Percentiles rank a stretch among this genome's conserved stretches.
Evolutionary conservation across 2,113 vertebrate species (phyloP).

Genomic region (Delphinus delphis): DNA sequence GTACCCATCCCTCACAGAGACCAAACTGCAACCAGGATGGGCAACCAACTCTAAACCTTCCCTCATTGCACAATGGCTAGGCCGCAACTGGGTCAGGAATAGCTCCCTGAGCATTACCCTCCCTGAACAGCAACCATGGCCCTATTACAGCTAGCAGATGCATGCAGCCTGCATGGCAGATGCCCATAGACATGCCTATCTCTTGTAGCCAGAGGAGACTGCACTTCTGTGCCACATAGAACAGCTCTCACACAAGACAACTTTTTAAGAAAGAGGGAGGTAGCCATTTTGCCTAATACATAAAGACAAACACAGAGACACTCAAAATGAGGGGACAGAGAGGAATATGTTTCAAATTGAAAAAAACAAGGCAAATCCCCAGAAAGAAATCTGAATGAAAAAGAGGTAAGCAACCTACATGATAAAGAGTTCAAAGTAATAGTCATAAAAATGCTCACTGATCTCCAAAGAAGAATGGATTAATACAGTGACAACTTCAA

Average conservation of each 20-base stretch:
- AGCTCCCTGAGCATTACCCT: background rate
- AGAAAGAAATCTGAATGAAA: background rate
- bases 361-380: background rate
- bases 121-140: background rate
- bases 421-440: background rate
- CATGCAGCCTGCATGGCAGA: background rate
- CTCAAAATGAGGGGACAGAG: background rate
- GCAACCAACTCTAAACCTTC: background rate
- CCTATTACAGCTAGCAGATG: background rate
- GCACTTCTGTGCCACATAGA: background rate
- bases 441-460: background rate
- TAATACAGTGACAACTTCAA: background rate
- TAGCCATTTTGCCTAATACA: background rate
- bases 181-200: background rate
- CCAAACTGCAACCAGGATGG: background rate
- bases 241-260: background rate
- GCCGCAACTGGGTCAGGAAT: background rate
- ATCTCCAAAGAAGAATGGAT: background rate
- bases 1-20: background rate
- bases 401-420: background rate
- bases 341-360: background rate
- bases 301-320: background rate
- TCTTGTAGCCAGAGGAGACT: background rate
- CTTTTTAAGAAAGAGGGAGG: background rate
- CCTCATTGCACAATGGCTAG: background rate